Conservation (phyloP, 2,113 vertebrate species). For the Petrocephalus zakoni region DNA sequence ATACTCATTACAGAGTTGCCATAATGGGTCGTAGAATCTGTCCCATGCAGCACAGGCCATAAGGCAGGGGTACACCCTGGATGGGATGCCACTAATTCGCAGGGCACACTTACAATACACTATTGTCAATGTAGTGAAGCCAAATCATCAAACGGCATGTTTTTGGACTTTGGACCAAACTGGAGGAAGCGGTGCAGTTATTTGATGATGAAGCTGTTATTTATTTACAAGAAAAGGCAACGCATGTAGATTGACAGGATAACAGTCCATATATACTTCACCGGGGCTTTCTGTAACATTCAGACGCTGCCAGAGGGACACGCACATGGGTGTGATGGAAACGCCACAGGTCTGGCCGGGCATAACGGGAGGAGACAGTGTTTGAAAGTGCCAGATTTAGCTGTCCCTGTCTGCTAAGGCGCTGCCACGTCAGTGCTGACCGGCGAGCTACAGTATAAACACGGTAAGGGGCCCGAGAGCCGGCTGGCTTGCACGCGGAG, state of each 20-base stretch:
- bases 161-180: neutral
- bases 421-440: neutral
- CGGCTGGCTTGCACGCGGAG: neutral
- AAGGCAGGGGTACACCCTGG: neutral
- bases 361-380: neutral
- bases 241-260: neutral
- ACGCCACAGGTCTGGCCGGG: neutral
- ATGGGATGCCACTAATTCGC: neutral
- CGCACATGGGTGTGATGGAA: neutral
- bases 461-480: neutral
- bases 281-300: neutral
- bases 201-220: neutral
- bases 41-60: neutral
- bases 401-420: neutral
- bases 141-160: neutral
- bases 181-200: neutral
- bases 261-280: neutral
- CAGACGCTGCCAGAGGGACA: neutral
- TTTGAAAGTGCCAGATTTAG: neutral
- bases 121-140: neutral
- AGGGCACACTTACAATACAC: neutral
- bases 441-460: neutral
- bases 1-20: neutral
- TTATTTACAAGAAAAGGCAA: neutral
- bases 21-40: neutral